Evolutionary conservation across 2,888 invertebrate genomes (phyloP).

Genomic region (Euzophera pinguis): DNA sequence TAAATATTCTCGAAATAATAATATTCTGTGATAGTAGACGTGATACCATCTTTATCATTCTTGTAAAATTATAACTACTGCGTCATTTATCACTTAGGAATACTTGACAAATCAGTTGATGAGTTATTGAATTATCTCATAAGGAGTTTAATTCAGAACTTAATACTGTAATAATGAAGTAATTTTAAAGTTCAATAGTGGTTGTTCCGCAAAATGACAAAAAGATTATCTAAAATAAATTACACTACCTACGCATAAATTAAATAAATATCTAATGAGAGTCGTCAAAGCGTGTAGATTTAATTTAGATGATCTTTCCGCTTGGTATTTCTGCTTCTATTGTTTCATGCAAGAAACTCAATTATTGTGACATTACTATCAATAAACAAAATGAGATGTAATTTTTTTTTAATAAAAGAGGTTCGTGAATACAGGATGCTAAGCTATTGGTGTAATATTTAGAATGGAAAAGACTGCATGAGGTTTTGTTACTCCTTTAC

Average conservation of each 20-base stretch:
- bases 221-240: neutral
- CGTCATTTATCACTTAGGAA: slow-evolving; percentile 54
- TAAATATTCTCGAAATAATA: slow-evolving; percentile 64
- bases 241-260: neutral
- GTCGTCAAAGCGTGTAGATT: neutral
- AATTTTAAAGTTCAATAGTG: neutral
- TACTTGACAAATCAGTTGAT: slow-evolving; percentile 20
- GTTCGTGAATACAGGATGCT: slow-evolving; percentile 12
- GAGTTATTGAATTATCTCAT: slow-evolving; percentile 1
- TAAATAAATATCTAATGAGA: no score
- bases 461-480: slow-evolving; percentile 55
- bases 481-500: slow-evolving; percentile 40
- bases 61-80: slow-evolving; percentile 40
- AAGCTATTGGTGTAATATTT: slow-evolving; percentile 22
- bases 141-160: neutral
- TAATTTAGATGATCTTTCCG: neutral
- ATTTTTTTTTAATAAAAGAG: slow-evolving; percentile 6
- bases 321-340: neutral
- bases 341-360: neutral
- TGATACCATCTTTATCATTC: slow-evolving; percentile 72
- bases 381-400: no score
- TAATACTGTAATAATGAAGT: neutral
- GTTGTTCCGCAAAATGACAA: neutral
- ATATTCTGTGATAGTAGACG: slow-evolving; percentile 79
- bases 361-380: no score